Evolutionary conservation across 2,888 invertebrate genomes (phyloP).

Genomic region (Melieria picta): DNA sequence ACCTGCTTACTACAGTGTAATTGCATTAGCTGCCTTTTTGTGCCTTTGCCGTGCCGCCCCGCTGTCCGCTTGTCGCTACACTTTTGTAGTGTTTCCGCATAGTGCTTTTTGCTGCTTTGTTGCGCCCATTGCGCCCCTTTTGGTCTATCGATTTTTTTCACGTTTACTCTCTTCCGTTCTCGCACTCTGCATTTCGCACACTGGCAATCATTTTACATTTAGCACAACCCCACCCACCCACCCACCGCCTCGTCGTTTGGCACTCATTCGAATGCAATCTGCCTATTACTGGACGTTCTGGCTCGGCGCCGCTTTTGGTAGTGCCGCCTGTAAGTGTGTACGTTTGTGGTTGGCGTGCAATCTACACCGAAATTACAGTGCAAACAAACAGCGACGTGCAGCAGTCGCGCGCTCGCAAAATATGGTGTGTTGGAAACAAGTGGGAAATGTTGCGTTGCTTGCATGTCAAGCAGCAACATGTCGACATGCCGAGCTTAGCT

Average conservation of each 20-base stretch:
- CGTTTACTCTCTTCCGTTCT: neutral
- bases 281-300: neutral
- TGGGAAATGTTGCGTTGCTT: neutral
- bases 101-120: neutral
- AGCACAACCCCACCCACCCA: no score
- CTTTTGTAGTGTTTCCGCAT: neutral
- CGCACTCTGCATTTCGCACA: neutral
- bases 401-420: neutral
- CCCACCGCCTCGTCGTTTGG: neutral
- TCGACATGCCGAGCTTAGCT: neutral
- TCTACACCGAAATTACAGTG: neutral
- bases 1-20: neutral
- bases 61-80: neutral
- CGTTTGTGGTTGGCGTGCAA: neutral
- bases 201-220: neutral
- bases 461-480: neutral
- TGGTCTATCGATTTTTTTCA: neutral
- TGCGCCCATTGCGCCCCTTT: no score
- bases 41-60: neutral
- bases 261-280: neutral
- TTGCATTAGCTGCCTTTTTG: neutral
- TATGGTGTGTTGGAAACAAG: neutral
- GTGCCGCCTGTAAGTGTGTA: neutral
- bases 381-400: neutral
- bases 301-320: no score